These are phyloP conservation scores for Rhabdophis nuchalis DNA, from an alignment of 2,797 vertebrate species.

Conservation along the genomic window DNA sequence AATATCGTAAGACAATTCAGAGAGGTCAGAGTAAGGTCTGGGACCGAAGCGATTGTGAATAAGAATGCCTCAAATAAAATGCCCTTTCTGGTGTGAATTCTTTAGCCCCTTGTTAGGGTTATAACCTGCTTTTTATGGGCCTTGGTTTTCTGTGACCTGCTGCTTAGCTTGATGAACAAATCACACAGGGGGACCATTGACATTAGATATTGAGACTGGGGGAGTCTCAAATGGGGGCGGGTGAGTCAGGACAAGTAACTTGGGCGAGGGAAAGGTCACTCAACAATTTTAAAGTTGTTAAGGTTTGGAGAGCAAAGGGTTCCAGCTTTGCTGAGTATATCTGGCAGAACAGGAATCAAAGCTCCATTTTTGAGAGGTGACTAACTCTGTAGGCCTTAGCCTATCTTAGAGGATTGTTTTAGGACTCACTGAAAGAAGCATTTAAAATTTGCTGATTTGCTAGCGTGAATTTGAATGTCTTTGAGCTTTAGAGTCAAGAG, in stretches of 20 bases:
- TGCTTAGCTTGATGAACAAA: not conserved
- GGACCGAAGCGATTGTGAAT: not conserved
- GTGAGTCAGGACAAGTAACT: not conserved
- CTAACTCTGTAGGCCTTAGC: not conserved
- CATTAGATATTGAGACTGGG: not conserved
- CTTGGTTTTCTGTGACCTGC: not conserved
- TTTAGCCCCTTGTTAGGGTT: not conserved
- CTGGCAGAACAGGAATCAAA: not conserved
- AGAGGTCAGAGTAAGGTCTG: not conserved
- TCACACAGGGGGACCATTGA: not conserved
- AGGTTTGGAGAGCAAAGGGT: not conserved
- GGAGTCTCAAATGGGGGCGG: not conserved
- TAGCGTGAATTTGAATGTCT: not conserved
- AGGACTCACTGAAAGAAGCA: not conserved
- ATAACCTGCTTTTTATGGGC: not conserved
- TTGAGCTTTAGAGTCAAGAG: not conserved
- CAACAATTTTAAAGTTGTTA: not conserved
- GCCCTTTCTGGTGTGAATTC: not conserved
- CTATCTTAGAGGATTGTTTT: not conserved
- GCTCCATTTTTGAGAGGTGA: no score
- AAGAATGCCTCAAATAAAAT: not conserved
- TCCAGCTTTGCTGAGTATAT: not conserved
- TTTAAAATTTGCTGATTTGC: not conserved
- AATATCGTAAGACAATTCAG: not conserved
- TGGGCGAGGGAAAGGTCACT: no score